Percentiles rank a stretch among this genome's conserved stretches.
Evolutionary conservation across 2,888 invertebrate species (phyloP).

Genomic region (Cephus sareptanus): DNA sequence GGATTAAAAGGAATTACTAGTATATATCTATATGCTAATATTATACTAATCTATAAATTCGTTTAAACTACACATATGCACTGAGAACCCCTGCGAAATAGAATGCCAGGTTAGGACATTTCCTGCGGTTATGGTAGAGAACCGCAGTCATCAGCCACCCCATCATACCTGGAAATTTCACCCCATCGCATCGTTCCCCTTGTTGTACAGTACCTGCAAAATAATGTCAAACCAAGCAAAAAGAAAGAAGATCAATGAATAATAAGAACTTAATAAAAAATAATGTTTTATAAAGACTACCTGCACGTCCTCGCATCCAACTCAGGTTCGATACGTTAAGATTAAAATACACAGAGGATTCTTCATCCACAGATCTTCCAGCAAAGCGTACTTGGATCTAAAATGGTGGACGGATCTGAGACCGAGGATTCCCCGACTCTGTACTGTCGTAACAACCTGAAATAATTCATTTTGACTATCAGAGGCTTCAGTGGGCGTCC

Average conservation of each 20-base stretch:
- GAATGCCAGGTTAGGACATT: not conserved
- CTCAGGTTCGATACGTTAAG: no score
- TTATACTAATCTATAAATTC: not conserved
- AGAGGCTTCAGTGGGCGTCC: not conserved
- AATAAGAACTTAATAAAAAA: not conserved
- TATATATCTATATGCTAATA: not conserved
- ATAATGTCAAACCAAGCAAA: not conserved
- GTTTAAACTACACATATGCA: not conserved
- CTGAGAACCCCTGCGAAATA: slow-evolving; percentile 1
- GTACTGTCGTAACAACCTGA: not conserved
- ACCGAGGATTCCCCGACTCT: not conserved
- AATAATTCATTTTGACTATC: not conserved
- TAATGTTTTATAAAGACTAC: no score
- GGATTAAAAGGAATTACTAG: not conserved
- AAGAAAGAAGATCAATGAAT: not conserved
- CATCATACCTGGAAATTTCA: not conserved
- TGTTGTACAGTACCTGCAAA: not conserved
- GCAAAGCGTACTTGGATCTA: not conserved
- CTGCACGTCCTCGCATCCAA: no score
- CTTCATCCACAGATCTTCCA: not conserved
- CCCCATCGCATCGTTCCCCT: not conserved
- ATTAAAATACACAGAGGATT: not conserved
- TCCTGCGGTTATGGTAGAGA: not conserved
- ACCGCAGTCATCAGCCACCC: not conserved
- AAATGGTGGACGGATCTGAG: not conserved